Evolutionary conservation across 2,797 vertebrate genomes (phyloP), one percentile per base, ranked within the genome.

Genomic region (Ispidina picta): DNA sequence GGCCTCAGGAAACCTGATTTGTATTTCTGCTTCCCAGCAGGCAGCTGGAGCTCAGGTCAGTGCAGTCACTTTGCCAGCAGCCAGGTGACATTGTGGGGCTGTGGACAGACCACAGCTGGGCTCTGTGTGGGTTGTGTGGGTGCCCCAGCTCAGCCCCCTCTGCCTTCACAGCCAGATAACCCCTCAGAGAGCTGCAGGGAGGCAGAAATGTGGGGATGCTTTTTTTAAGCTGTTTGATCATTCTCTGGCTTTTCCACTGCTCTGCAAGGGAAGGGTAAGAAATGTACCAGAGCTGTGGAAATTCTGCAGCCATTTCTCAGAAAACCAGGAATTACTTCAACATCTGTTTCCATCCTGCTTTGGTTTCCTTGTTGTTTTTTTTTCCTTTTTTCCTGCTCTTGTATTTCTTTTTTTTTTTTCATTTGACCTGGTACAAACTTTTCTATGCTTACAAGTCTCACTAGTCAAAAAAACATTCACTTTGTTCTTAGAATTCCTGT

Each of bases 291-390:
- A 83, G 66, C 80, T 89, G 78, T 93, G 95, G 96, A 95, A 95
- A 94, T 71, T 93, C 87, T 95, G 89, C 89, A 88, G 93, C 89
- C 60, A 9, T 71, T 96, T 94, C 96, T 93, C 90, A 94, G 91
- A 94, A 96, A 93, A 73, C 92, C 91, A 81, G 49, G 63, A 86
- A 95, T 92, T 31, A 55, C 81, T 93, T 93, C 75, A 91, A 83
- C 94, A 85, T 43, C 39, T 73, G 83, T 94, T 94, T 93, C 93
- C 93, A 75, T 80, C 88, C 82, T 66, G 52, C 88, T 78, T 93
- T 72, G 89, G 58, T 35, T 49, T 23, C 21, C 21, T 6, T 21
- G 19, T 21, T 49, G 25, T 51, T 28, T 15, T 9, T 59, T 22
- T 6, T 19, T 10, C 29, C n/a, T n/a, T 33, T 15, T 33, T 7